Base-by-base conservation (phyloP, 2,888 invertebrate genomes). In the Parnassius smintheus region DNA sequence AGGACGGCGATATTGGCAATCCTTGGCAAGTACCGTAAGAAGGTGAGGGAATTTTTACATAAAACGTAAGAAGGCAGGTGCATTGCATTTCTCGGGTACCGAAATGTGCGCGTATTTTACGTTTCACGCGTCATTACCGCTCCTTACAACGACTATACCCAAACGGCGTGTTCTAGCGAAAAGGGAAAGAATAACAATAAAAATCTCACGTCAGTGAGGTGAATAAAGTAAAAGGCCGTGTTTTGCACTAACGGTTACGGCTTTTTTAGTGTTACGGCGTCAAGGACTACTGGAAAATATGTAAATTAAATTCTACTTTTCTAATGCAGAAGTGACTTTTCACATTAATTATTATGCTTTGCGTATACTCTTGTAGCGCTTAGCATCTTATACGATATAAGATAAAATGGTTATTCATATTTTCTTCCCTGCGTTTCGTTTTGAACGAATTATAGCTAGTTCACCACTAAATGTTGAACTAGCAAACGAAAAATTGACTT, bases 51-150 rank as follows among this genome's bases (percentile, higher is more conserved):
- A 90, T 82, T 88, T 88, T 86, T 87, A 82, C 91, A 89, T 91
- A 91, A 91, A 91, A 89, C 88, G 82, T 89, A 86, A 88, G 88
- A 89, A 90, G 87, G 86, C 91, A 91, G 90, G 90, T 91, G 89
- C 89, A 89, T 89, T 87, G 88, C 89, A 90, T 91, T 91, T 88
- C 80, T 78, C 81, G 81, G 86, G 87, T 80, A 81, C 82, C 86
- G 77, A 85, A 90, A 90, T 86, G 89, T 84, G 78, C 77, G 81
- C 83, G 88, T 90, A 89, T 90, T 90, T 91, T 85, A 91, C 88
- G 85, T 84, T 82, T 83, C 82, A 80, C 81, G 85, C 83, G 81
- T 86, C 86, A 84, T 88, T 89, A 86, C 83, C 73, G 75, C 80
- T 76, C 78, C 81, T 80, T 82, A 80, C 80, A 77, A 75, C 73